Base-by-base conservation (phyloP, 64 coral and sea anemone species). In the Stylophora pistillata region DNA sequence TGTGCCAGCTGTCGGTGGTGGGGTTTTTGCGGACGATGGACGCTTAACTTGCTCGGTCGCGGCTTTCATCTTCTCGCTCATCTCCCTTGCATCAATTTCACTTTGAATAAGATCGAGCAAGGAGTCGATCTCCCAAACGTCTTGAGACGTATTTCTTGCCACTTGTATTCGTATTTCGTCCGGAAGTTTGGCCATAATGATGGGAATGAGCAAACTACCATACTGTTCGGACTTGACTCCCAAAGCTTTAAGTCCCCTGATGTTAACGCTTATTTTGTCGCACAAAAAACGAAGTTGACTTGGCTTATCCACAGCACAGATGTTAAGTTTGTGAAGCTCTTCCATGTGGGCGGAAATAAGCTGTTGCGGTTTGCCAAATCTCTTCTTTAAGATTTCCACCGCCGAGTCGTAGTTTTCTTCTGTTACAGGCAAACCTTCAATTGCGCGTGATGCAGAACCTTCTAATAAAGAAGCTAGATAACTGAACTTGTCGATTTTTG, bases 401-500 rank as follows among this genome's bases (percentile, higher is more conserved):
- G n/a, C n/a, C n/a, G n/a, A n/a, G n/a, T n/a, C n/a, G n/a, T n/a
- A n/a, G 60, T 87, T 87, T 58, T 56, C 85, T 13, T 87, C 21
- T 4, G 71, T 87, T 27, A 87, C 30, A 5, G 85, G 55, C 20
- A 87, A 60, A 59, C 85, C 72, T 21, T 55, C 54, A 12, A 87
- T 87, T 30, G 72, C 55, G 26, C 71, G 72, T 60, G 27, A 52
- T 15, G 85, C 72, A 10, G 29, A 32, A 75, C 85, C 85, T 32
- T 87, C 85, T 0, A 87, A 21, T 11, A 87, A 54, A 0, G 69
- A 64, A 31, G 26, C 53, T 21, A 89, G 17, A 56, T 92, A 92
- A 79, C 87, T 87, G 62, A 92, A 87, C 60, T 92, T 87, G 53
- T 87, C 62, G 34, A 87, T 86, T 65, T 87, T 87, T 3, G 84